A percentile compares a stretch with the other conserved stretches of the same genome.
Evolutionary conservation across 1,140 invertebrate genomes (phyloP).

Genomic region (Drosophila fuyamai): DNA sequence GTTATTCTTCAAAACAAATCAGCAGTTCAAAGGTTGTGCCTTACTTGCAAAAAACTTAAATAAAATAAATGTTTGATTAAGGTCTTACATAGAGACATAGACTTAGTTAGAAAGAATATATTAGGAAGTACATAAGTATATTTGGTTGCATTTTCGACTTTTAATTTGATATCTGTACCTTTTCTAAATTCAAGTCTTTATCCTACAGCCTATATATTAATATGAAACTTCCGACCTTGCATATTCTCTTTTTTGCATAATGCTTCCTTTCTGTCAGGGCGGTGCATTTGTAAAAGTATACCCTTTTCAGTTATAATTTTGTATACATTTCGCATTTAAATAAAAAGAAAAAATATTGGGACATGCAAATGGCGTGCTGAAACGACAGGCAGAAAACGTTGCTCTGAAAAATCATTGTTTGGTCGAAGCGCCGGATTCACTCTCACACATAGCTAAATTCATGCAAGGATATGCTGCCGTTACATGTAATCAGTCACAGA

Average conservation of each 20-base stretch:
- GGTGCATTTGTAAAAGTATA: conserved; percentile 51
- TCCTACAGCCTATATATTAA: neutral
- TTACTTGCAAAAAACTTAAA: too few relatives aligned
- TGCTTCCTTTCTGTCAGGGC: conserved; percentile 9
- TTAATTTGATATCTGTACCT: too few relatives aligned
- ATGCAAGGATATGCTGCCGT: conserved; percentile 70
- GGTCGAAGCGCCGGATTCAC: conserved; percentile 56
- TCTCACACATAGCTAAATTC: conserved; percentile 54
- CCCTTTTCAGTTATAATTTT: conserved; percentile 62
- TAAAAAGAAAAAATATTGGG: conserved; percentile 35
- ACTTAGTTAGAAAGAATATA: too few relatives aligned
- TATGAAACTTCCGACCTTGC: neutral
- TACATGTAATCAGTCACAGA: conserved; percentile 80
- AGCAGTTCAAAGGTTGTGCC: too few relatives aligned
- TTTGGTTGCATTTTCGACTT: too few relatives aligned
- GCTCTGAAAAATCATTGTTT: conserved; percentile 62
- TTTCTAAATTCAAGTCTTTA: neutral
- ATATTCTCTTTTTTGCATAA: conserved; percentile 40
- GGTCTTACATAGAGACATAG: too few relatives aligned
- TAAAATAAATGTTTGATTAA: too few relatives aligned
- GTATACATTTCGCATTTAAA: conserved; percentile 56
- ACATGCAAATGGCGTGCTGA: conserved; percentile 77
- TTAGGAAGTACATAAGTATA: too few relatives aligned
- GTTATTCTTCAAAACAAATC: too few relatives aligned
- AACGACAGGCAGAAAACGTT: conserved; percentile 45